Evolutionary conservation across 2,888 invertebrate species (phyloP).

Genomic region (Lithophane leautieri): DNA sequence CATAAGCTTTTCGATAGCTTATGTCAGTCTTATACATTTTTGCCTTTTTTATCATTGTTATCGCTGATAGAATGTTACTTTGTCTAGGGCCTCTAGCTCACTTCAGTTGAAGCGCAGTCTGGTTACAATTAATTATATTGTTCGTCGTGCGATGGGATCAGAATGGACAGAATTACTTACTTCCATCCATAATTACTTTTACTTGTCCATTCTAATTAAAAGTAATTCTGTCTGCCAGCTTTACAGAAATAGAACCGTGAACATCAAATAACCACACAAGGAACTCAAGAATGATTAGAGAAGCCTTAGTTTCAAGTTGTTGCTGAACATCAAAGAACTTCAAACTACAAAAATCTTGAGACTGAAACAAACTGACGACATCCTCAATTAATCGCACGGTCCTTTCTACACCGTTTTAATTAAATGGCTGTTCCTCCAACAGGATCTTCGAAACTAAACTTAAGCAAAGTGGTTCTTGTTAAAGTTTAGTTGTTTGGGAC

Average conservation of each 20-base stretch:
- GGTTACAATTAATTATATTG: no score
- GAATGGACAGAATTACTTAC: no score
- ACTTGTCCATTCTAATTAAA: no score
- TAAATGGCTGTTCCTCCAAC: slow-evolving; percentile 34
- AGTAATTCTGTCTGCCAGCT: no score
- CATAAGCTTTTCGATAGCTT: no score
- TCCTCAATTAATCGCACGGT: slow-evolving; percentile 25
- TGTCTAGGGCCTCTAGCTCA: no score
- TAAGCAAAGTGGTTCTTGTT: slow-evolving; percentile 31
- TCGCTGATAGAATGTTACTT: no score
- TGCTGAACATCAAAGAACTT: slow-evolving; percentile 8
- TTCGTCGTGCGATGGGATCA: no score
- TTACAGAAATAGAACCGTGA: background rate
- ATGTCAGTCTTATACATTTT: no score
- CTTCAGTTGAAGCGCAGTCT: no score
- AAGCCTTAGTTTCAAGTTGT: slow-evolving; percentile 10
- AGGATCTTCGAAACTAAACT: slow-evolving; percentile 44
- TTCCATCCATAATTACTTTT: no score
- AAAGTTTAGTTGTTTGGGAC: slow-evolving; percentile 18
- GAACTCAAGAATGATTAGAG: background rate
- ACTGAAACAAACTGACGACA: slow-evolving; percentile 28
- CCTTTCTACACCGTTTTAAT: slow-evolving; percentile 41
- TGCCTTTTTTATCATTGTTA: no score
- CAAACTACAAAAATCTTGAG: slow-evolving; percentile 28
- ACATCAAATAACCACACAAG: background rate